Evolutionary conservation across 2,888 invertebrate genomes (phyloP).

Genomic region (Synergus japonicus): DNA sequence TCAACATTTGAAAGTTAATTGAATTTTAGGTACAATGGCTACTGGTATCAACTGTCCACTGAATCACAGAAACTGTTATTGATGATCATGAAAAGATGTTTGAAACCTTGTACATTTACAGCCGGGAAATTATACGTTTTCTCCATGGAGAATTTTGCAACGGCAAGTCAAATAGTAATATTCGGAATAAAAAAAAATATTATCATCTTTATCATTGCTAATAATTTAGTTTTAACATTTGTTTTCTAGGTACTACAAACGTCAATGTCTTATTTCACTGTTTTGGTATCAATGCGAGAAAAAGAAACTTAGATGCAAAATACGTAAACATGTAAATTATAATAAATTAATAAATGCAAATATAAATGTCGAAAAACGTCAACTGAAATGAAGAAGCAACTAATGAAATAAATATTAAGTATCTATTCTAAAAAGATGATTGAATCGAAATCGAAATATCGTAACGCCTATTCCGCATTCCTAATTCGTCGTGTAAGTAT

Average conservation of each 20-base stretch:
- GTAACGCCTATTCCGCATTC: no score
- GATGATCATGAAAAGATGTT: neutral
- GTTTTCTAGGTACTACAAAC: neutral
- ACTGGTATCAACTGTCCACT: neutral
- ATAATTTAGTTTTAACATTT: neutral
- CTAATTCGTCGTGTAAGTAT: no score
- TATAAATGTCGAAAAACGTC: no score
- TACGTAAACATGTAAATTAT: no score
- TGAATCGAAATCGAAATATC: no score
- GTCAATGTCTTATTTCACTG: slow-evolving; percentile 2
- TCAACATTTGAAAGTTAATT: neutral
- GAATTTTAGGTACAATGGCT: neutral
- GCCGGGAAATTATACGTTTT: neutral
- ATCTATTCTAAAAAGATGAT: no score
- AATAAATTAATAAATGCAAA: no score
- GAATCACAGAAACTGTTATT: neutral
- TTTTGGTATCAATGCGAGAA: neutral
- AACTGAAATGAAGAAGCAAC: no score
- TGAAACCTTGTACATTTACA: neutral
- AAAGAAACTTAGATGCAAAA: neutral
- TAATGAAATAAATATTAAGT: no score
- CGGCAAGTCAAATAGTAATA: neutral
- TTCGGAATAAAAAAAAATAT: neutral
- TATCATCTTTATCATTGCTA: neutral
- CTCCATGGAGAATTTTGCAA: neutral